Conservation (phyloP, 2,113 vertebrate species). For the Bos javanicus region DNA sequence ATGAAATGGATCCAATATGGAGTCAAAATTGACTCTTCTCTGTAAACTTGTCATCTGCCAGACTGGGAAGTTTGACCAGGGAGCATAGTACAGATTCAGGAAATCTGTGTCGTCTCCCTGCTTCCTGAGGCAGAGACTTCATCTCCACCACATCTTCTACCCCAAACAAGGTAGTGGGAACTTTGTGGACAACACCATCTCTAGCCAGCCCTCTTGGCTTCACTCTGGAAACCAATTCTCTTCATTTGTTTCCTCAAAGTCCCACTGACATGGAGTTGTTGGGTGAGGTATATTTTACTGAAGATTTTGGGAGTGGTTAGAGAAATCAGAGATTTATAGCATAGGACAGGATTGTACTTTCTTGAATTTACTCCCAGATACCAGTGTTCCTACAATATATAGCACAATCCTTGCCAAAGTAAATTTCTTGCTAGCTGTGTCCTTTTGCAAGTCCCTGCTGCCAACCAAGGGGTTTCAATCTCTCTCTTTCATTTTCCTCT, state of each 20-base stretch:
- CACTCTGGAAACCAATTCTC: neutral
- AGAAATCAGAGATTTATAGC: neutral
- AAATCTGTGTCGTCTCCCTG: neutral
- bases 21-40: neutral
- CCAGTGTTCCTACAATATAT: neutral
- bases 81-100: neutral
- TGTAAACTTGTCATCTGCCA: neutral
- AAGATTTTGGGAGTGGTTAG: neutral
- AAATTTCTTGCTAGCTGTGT: neutral
- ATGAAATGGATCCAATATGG: neutral
- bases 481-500: neutral
- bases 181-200: no score
- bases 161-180: neutral
- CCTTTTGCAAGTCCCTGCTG: neutral
- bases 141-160: neutral
- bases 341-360: neutral
- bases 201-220: neutral
- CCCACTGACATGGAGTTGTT: neutral
- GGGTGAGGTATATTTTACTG: neutral
- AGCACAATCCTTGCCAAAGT: neutral
- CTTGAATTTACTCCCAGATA: neutral
- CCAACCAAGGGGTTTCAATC: accelerated
- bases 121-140: neutral
- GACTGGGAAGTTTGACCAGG: neutral
- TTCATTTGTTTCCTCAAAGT: neutral